Base-by-base conservation (phyloP, 2,888 invertebrate species). In the Monochamus alternatus region DNA sequence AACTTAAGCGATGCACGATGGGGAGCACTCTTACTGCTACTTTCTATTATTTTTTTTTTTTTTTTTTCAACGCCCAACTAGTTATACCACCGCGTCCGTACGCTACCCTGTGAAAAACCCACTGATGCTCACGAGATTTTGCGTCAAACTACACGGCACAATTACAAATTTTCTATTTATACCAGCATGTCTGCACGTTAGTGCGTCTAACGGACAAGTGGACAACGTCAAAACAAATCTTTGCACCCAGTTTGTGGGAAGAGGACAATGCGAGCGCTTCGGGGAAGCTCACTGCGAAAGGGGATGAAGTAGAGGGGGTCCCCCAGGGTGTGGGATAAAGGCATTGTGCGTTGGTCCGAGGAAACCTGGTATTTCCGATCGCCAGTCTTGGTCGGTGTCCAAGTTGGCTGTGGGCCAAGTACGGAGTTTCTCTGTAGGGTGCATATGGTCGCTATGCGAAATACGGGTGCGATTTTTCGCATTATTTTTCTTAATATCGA, bases 391-490 rank as follows among this genome's bases (percentile, higher is more conserved):
- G 91, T 87, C 76, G 65, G 5, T 73, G 71, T 88, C 90, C 90
- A 91, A 90, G 38, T 87, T 91, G 92, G 92, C 89, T 38, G 1
- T 1, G 0, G 82, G 91, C 92, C 92, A 92, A 92, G 87, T 90
- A 91, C 91, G 91, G 89, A 91, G 89, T 89, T 84, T 80, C 77
- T 85, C 86, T 85, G 84, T 75, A 77, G 73, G 58, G 52, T 68
- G 68, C 68, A 68, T 22, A 22, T 60, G 69, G 47, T 47, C 60
- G 69, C 43, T 69, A 69, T 69, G 69, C 60, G n/a, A 32, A 60
- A 69, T 68, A 12, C 38, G 9, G 38, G n/a, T 69, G 69, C 14
- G 31, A 62, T 69, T 47, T 30, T 62, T 69, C 47, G 47, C n/a
- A 10, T 60, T 64, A 12, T 47, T 64, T 12, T 55, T 43, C 14